Evolutionary conservation across 2,888 invertebrate genomes (phyloP), one percentile per base, ranked within the genome.

Genomic region (Heliconius erato): DNA sequence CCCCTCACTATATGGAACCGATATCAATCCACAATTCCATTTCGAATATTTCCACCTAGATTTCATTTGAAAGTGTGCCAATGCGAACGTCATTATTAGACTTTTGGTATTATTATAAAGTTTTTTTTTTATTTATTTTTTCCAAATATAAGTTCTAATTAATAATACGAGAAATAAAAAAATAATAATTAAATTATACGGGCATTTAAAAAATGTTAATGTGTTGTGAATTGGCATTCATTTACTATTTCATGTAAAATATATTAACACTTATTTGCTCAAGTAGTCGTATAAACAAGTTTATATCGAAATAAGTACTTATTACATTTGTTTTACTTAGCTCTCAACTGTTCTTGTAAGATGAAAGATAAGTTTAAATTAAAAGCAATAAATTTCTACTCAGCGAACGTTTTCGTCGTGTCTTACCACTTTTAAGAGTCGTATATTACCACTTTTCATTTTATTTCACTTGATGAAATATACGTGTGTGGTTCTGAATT

Each of bases 11-110:
- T 91, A 90, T 91, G 91, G 92, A 93, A 91, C 94, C 94, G 89
- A 95, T 95, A 95, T 93, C 93, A 94, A 95, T 95, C 93, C 93
- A 91, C 91, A 90, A 89, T 90, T 89, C 90, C 91, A 92, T 92
- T 93, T 90, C 88, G 91, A 93, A 91, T 91, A 89, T 92, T 91
- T 92, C 63, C 91, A 89, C 88, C 87, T 90, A 91, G 89, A 91
- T 90, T 91, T 89, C 87, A 91, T 89, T 91, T 88, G 86, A 90
- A 90, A 85, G 86, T 87, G 84, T 82, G 82, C 82, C 80, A 83
- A 85, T 80, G 74, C 44, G 65, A 69, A 35, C 65, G 59, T 68
- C 26, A 26, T 72, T 72, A 79, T 84, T 74, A 65, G 32, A 67
- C 54, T 49, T 77, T 44, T 79, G 32, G 9, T 9, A 44, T 16